Percentiles rank a stretch among this genome's conserved stretches.
Conservation (phyloP, 2,113 vertebrate genomes). For the Machaerirhynchus nigripectus region DNA sequence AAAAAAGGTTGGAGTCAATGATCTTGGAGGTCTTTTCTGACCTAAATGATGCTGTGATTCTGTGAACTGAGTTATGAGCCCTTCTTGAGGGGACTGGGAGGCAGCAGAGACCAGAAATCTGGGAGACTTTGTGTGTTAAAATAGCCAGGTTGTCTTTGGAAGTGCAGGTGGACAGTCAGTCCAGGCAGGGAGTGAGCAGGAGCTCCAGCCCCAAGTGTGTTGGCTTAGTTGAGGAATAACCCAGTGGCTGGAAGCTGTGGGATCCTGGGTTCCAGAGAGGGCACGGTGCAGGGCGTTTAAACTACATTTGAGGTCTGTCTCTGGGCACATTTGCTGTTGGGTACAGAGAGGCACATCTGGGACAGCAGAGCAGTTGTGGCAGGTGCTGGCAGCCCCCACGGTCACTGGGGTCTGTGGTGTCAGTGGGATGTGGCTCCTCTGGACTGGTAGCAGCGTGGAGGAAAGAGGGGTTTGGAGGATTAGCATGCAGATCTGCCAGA, state of each 20-base stretch:
- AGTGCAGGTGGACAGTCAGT: background rate
- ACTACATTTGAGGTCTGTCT: background rate
- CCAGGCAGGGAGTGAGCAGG: background rate
- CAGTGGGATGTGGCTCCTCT: background rate
- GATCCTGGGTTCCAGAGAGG: background rate
- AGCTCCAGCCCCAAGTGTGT: background rate
- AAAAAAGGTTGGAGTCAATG: accelerated
- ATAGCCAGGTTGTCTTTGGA: background rate
- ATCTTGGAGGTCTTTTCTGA: background rate
- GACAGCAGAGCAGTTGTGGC: background rate
- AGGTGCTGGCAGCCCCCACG: background rate
- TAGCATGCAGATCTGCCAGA: background rate
- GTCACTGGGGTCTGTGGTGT: background rate
- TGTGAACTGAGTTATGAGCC: background rate
- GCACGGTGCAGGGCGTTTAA: background rate
- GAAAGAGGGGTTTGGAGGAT: background rate
- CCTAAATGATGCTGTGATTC: background rate
- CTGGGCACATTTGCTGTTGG: background rate
- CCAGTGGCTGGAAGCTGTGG: background rate
- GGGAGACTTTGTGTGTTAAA: background rate
- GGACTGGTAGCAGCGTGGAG: background rate
- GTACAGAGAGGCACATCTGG: background rate
- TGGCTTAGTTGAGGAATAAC: background rate
- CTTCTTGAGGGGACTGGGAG: background rate
- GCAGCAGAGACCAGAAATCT: background rate